These are phyloP conservation scores for Gasterosteus aculeatus DNA, from an alignment of 2,113 vertebrate species.

Conservation along the genomic window DNA sequence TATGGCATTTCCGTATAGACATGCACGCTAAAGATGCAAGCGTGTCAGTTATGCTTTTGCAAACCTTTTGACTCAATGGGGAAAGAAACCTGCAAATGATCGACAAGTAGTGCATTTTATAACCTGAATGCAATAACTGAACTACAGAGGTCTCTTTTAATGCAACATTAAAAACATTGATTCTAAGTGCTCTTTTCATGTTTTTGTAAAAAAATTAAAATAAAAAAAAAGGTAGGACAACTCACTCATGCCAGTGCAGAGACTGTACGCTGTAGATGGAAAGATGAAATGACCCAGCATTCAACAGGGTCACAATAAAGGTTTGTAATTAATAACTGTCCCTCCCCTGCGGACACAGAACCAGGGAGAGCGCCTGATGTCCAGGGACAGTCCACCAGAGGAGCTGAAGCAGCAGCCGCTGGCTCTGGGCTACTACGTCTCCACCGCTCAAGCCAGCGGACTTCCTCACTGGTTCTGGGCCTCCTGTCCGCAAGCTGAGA, in stretches of 20 bases:
- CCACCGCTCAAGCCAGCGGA: slow-evolving; percentile 94
- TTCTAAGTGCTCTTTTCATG: background rate
- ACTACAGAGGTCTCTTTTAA: background rate
- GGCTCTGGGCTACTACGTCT: slow-evolving; percentile 97
- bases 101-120: background rate
- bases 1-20: background rate
- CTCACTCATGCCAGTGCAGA: background rate
- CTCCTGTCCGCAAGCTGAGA: slow-evolving; percentile 95
- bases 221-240: background rate
- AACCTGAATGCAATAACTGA: background rate
- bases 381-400: slow-evolving; percentile 93
- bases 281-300: slow-evolving; percentile 12
- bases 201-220: background rate
- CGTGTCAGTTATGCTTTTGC: background rate
- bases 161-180: background rate
- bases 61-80: background rate
- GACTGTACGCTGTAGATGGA: background rate
- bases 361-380: slow-evolving; percentile 93
- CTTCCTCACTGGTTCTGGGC: slow-evolving; percentile 99
- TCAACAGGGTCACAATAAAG: background rate
- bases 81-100: background rate
- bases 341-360: slow-evolving; percentile 77
- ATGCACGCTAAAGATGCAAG: background rate
- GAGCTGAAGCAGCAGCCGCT: slow-evolving; percentile 98
- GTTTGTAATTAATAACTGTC: slow-evolving; percentile 18